Evolutionary conservation across 2,113 vertebrate species (phyloP), one percentile per base, ranked within the genome.

Genomic region (Tylochromis polylepis): DNA sequence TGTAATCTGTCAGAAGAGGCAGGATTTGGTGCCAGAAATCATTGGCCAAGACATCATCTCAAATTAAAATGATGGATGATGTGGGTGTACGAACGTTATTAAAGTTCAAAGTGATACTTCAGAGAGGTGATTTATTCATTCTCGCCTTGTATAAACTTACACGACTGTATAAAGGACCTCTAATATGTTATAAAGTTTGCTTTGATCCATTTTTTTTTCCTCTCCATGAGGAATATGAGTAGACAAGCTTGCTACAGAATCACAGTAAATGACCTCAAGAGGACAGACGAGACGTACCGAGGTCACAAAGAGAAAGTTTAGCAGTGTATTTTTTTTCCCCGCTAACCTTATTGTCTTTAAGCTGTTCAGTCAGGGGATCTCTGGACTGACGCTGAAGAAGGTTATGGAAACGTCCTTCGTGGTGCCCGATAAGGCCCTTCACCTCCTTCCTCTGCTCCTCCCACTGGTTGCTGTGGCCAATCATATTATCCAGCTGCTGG

Each of bases 401-500:
- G 79, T 92, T 92, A 15, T 96, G 96, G 53, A 98, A 94, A 2
- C 91, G 97, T 51, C 96, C 96, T 92, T 99, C 98, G 0, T 94
- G 95, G 72, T 97, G 97, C 9, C 97, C 97, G 92, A 99, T 96
- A 3, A 99, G 93, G 24, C 94, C 96, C n/a, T 97, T 97, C 9
- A 97, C 96, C 84, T 98, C 97, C 72, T 95, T 96, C 91, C 96
- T 96, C 87, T 96, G 97, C 79, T 97, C 96, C 6, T 98, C 97
- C 98, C 98, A 99, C 84, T 97, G 97, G 51, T 97, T 88, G 78
- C 98, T 99, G 94, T 99, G 98, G 1, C 92, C 79, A 78, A 97
- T 95, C 98, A 99, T 98, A 89, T 95, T 90, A 82, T 97, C 97
- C 67, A 99, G 97, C 95, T 99, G 97, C 93, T 96, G 97, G 84